Evolutionary conservation across 2,888 invertebrate genomes (phyloP).

Genomic region (Apocheima hispidaria): DNA sequence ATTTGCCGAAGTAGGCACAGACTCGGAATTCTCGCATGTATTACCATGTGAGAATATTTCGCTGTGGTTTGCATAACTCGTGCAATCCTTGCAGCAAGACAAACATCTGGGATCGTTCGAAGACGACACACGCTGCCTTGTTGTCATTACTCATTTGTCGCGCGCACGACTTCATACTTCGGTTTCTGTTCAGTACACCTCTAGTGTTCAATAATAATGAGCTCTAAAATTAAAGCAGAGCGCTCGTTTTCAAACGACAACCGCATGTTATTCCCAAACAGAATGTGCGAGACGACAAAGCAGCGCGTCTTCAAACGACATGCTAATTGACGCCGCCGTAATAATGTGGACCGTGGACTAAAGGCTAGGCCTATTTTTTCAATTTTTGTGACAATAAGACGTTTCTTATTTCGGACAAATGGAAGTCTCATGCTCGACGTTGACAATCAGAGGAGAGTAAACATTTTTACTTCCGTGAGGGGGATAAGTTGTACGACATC

Average conservation of each 20-base stretch:
- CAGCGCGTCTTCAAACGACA: conserved; percentile 81
- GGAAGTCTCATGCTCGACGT: conserved; percentile 31
- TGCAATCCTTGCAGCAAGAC: conserved; percentile 72
- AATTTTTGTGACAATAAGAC: conserved; percentile 55
- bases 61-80: conserved; percentile 70
- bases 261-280: conserved; percentile 54
- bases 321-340: conserved; percentile 80
- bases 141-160: conserved; percentile 85
- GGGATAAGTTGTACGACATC: neutral
- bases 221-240: conserved; percentile 61
- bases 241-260: conserved; percentile 51
- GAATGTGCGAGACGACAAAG: conserved; percentile 58
- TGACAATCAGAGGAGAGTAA: neutral
- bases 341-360: conserved; percentile 68
- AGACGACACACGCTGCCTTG: conserved; percentile 77
- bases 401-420: conserved; percentile 47
- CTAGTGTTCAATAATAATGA: conserved; percentile 60
- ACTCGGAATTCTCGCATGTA: conserved; percentile 56
- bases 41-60: conserved; percentile 60
- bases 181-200: conserved; percentile 65
- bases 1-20: conserved; percentile 50
- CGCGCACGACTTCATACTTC: conserved; percentile 77
- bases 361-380: conserved; percentile 63
- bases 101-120: conserved; percentile 78
- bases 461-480: neutral